Percentiles rank a stretch among this genome's conserved stretches.
These are phyloP conservation scores for Aphaenogaster rudis DNA, from an alignment of 1,140 invertebrate species.

Conservation along the genomic window DNA sequence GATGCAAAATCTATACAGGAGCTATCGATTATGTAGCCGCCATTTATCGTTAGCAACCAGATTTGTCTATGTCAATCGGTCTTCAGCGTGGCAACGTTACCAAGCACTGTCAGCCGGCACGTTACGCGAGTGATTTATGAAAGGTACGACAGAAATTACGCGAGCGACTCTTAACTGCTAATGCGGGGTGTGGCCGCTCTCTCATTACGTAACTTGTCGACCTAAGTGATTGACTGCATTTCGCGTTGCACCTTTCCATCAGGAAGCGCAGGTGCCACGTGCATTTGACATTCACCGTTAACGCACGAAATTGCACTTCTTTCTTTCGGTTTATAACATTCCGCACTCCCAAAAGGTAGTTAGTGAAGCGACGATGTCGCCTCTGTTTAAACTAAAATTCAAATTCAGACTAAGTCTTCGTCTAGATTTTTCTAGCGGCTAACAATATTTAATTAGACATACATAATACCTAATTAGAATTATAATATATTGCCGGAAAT, in stretches of 20 bases:
- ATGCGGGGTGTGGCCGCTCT: constrained; percentile 38
- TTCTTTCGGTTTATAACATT: background rate
- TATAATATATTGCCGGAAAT: background rate
- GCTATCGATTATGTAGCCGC: constrained; percentile 12
- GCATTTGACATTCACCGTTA: background rate
- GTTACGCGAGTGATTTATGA: constrained; percentile 57
- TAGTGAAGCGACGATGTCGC: background rate
- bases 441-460: background rate
- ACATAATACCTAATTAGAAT: background rate
- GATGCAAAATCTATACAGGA: constrained; percentile 13
- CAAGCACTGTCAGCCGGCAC: constrained; percentile 9
- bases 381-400: background rate
- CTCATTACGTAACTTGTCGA: constrained; percentile 55
- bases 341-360: background rate
- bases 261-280: constrained; percentile 11
- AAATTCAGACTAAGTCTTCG: background rate
- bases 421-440: too few relatives aligned
- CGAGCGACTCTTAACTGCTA: constrained; percentile 48
- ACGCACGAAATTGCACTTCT: background rate
- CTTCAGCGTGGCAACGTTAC: background rate
- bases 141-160: constrained; percentile 43
- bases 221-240: constrained; percentile 44
- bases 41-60: constrained; percentile 42
- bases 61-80: constrained; percentile 55
- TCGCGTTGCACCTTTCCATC: constrained; percentile 30